Evolutionary conservation across 2,888 invertebrate species (phyloP).

Genomic region (Drosophila subquinaria): DNA sequence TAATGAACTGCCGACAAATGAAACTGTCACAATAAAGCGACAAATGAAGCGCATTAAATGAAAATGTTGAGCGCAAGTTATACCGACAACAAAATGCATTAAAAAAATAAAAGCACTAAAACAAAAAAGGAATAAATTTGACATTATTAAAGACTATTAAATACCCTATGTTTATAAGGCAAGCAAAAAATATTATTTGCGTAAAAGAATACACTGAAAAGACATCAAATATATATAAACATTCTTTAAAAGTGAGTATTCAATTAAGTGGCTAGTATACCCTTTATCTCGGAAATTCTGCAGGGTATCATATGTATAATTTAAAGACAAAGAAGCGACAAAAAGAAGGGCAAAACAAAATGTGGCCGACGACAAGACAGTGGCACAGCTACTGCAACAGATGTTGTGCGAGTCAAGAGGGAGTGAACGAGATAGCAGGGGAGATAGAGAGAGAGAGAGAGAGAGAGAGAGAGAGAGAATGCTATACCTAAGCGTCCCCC

Average conservation of each 20-base stretch:
- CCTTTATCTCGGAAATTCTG: background rate
- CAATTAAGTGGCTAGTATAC: background rate
- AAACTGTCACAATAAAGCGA: constrained; percentile 74
- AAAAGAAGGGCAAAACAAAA: constrained; percentile 17
- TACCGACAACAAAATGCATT: constrained; percentile 70
- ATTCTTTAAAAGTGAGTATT: background rate
- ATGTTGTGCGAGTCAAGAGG: constrained; percentile 41
- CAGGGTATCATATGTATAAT: constrained; percentile 22
- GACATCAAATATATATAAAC: background rate
- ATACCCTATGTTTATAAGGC: constrained; percentile 43
- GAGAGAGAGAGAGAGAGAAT: constrained; percentile 25
- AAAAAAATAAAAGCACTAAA: constrained; percentile 42
- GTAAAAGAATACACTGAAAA: background rate
- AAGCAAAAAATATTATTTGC: background rate
- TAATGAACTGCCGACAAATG: constrained; percentile 78
- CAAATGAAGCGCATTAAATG: constrained; percentile 70
- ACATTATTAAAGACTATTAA: background rate
- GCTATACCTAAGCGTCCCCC: constrained; percentile 22
- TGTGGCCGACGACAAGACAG: constrained; percentile 45
- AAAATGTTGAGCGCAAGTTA: constrained; percentile 63
- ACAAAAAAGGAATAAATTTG: background rate
- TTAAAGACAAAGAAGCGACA: constrained; percentile 20
- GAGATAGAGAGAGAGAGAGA: background rate
- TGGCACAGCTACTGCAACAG: constrained; percentile 46
- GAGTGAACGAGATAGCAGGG: background rate